Evolutionary conservation across 2,797 vertebrate genomes (phyloP).

Genomic region (Diplodus puntazzo): DNA sequence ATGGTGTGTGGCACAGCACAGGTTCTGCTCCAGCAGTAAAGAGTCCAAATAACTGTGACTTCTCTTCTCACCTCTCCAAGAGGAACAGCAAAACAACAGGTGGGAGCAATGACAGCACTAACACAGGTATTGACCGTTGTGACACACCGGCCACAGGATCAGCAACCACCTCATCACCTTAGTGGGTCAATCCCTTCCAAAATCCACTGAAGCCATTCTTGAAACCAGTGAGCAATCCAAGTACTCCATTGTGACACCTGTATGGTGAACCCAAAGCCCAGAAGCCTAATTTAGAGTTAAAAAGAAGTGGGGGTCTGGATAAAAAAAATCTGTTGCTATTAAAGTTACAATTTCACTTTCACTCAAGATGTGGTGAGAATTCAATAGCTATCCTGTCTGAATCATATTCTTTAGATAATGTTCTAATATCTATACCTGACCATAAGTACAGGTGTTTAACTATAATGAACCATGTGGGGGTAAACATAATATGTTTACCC

Average conservation of each 20-base stretch:
- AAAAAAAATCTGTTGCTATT: too few relatives aligned
- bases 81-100: conserved; percentile 27
- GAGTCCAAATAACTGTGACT: background rate
- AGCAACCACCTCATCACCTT: conserved; percentile 50
- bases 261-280: conserved; percentile 10
- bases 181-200: conserved; percentile 42
- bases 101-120: conserved; percentile 34
- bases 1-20: background rate
- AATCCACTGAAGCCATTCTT: conserved; percentile 50
- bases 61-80: conserved; percentile 7
- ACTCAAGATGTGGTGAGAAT: background rate
- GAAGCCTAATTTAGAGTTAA: conserved; percentile 6
- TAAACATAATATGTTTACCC: too few relatives aligned
- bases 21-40: background rate
- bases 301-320: background rate
- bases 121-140: conserved; percentile 35
- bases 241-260: background rate
- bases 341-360: background rate
- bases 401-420: background rate
- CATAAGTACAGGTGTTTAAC: background rate
- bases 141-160: conserved; percentile 48
- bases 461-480: background rate
- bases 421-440: background rate
- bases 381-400: background rate
- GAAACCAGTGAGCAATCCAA: conserved; percentile 31